A percentile compares a stretch with the other conserved stretches of the same genome.
phyloP scores from a whole-genome alignment of 2,888 invertebrate genomes.

The Volucella inflata region DNA sequence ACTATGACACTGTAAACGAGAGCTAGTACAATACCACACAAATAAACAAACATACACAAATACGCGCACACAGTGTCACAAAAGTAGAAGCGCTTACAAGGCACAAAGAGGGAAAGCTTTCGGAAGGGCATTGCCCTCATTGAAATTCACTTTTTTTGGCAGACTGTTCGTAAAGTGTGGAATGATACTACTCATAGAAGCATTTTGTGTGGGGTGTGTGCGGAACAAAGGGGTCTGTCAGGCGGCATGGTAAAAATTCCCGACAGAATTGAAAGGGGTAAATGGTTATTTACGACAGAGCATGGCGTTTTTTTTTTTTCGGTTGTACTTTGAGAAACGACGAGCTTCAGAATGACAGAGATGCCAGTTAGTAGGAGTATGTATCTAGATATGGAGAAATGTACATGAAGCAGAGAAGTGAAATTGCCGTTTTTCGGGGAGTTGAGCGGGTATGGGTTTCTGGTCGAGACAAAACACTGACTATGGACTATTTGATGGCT shows the following conservation, averaged over 20 bases:
- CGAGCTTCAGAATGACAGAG: constrained; percentile 35
- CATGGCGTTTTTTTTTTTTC: constrained; percentile 20
- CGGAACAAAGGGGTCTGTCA: neutral
- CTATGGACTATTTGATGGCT: constrained; percentile 1
- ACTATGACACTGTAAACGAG: constrained; percentile 5
- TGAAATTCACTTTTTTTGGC: constrained; percentile 64
- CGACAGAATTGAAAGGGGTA: constrained; percentile 47
- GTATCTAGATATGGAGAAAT: too few species aligned
- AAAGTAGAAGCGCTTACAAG: neutral
- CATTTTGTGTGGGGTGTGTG: neutral
- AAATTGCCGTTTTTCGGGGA: constrained; percentile 1
- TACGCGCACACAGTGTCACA: too few species aligned
- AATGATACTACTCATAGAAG: constrained; percentile 1
- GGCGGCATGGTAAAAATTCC: constrained; percentile 14
- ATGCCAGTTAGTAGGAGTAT: constrained; percentile 1
- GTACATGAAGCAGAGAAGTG: neutral
- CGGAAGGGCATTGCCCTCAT: constrained; percentile 63
- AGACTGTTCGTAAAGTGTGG: constrained; percentile 35
- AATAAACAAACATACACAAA: constrained; percentile 18
- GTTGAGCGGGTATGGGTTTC: neutral
- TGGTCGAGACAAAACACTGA: constrained; percentile 19
- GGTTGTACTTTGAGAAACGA: neutral
- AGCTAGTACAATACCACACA: constrained; percentile 9
- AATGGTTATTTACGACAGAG: constrained; percentile 39
- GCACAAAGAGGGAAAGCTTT: constrained; percentile 61